A percentile compares a stretch with the other conserved stretches of the same genome.
Evolutionary conservation across 2,113 vertebrate species (phyloP).

Genomic region (Damaliscus lunatus): DNA sequence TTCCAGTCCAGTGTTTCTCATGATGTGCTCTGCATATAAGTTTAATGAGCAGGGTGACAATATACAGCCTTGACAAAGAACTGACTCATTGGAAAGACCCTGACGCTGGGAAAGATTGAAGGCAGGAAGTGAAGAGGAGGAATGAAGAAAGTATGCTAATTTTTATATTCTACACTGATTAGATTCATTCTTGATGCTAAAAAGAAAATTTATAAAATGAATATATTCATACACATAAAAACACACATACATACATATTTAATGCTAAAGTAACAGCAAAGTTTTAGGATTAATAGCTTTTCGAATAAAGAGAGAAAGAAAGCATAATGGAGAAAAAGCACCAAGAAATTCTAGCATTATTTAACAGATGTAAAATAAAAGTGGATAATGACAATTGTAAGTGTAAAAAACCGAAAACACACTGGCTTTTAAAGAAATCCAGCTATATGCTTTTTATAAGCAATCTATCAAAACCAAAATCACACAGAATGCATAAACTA

Average conservation of each 20-base stretch:
- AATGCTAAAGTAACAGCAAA: not conserved
- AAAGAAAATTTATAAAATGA: not conserved
- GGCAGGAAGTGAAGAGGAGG: not conserved
- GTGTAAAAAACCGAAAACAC: not conserved
- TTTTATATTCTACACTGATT: not conserved
- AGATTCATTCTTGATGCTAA: not conserved
- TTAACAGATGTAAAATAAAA: not conserved
- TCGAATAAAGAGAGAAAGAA: not conserved
- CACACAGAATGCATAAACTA: not conserved
- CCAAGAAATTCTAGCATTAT: not conserved
- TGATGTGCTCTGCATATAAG: not conserved
- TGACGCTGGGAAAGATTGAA: not conserved
- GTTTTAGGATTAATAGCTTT: not conserved
- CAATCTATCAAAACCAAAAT: not conserved
- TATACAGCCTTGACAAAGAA: not conserved
- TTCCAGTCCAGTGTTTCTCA: not conserved
- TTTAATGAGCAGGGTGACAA: not conserved
- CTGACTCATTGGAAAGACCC: not conserved
- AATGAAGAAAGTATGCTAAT: not conserved
- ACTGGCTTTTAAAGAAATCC: not conserved
- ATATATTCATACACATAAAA: not conserved
- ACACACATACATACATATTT: not conserved
- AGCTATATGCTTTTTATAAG: not conserved
- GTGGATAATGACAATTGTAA: not conserved
- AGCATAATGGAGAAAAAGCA: not conserved